These are phyloP conservation scores for Meloidogyne exigua DNA, from an alignment of 1,140 invertebrate genomes.

Conservation along the genomic window DNA sequence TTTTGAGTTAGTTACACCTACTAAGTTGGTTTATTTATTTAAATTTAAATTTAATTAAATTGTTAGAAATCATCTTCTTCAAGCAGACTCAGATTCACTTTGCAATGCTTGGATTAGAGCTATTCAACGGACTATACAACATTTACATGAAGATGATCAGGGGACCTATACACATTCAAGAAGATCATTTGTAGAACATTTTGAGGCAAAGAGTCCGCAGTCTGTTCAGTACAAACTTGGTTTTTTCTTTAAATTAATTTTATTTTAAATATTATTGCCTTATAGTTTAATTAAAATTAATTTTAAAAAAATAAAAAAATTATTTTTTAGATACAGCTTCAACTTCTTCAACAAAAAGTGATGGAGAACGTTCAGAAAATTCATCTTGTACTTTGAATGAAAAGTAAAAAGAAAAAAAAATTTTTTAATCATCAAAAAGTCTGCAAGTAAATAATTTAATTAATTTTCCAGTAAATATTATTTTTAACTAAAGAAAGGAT, in stretches of 20 bases:
- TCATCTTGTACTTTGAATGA: neutral
- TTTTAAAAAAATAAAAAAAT: too few relatives aligned
- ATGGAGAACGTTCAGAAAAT: neutral
- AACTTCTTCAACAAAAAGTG: constrained; percentile 8
- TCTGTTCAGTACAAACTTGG: constrained; percentile 1
- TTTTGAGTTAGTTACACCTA: constrained; percentile 91
- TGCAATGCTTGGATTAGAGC: constrained; percentile 83
- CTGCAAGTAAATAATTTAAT: too few relatives aligned
- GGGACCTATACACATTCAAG: constrained; percentile 20
- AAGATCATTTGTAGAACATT: constrained; percentile 10
- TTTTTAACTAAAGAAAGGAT: too few relatives aligned
- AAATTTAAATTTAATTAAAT: constrained; percentile 26
- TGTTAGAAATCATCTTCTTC: constrained; percentile 84
- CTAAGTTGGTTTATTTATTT: constrained; percentile 71
- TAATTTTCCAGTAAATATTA: too few relatives aligned
- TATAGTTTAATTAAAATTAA: too few relatives aligned
- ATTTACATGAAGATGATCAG: constrained; percentile 48
- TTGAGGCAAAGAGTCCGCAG: neutral
- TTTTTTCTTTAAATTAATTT: neutral
- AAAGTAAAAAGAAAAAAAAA: neutral
- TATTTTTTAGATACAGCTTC: neutral
- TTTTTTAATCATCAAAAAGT: too few relatives aligned
- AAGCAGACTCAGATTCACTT: constrained; percentile 90
- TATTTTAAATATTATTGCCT: neutral
- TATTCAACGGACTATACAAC: constrained; percentile 70